phyloP scores from a whole-genome alignment of 2,797 vertebrate species.

The Myotis findleyi region DNA sequence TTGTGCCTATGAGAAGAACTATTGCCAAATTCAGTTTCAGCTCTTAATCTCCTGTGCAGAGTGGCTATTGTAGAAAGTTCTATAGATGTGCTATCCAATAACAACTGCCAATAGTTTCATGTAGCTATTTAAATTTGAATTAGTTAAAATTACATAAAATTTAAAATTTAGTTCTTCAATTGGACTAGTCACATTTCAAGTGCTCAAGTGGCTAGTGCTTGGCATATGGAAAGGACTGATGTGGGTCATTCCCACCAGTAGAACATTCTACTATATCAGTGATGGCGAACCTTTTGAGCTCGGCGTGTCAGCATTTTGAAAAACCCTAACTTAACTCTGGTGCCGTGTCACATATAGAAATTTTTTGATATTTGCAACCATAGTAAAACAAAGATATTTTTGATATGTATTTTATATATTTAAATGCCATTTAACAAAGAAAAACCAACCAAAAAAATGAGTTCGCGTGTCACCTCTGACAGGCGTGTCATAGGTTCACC shows the following conservation, averaged over 20 bases:
- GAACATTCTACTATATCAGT: not conserved
- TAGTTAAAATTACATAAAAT: conserved; percentile 43
- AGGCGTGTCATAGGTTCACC: too few species aligned
- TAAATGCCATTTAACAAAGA: too few species aligned
- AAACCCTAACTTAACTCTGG: too few species aligned
- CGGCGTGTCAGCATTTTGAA: too few species aligned
- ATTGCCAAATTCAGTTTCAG: conserved; percentile 5
- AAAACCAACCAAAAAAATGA: too few species aligned
- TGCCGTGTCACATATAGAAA: too few species aligned
- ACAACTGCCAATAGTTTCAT: not conserved
- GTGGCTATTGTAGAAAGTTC: not conserved
- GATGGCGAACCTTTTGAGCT: too few species aligned
- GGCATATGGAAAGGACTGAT: not conserved
- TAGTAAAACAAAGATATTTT: too few species aligned
- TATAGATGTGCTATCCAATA: not conserved
- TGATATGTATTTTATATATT: too few species aligned
- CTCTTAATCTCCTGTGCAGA: not conserved
- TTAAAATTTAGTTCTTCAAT: conserved; percentile 45
- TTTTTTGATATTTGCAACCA: too few species aligned
- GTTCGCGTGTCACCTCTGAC: too few species aligned
- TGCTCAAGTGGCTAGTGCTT: not conserved
- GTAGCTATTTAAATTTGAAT: conserved; percentile 12
- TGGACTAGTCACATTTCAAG: not conserved
- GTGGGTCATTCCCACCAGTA: not conserved
- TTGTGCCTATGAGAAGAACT: not conserved